Percentiles rank a stretch among this genome's conserved stretches.
Evolutionary conservation across 2,888 invertebrate species (phyloP).

Genomic region (Mesorhabditis spiculigera): DNA sequence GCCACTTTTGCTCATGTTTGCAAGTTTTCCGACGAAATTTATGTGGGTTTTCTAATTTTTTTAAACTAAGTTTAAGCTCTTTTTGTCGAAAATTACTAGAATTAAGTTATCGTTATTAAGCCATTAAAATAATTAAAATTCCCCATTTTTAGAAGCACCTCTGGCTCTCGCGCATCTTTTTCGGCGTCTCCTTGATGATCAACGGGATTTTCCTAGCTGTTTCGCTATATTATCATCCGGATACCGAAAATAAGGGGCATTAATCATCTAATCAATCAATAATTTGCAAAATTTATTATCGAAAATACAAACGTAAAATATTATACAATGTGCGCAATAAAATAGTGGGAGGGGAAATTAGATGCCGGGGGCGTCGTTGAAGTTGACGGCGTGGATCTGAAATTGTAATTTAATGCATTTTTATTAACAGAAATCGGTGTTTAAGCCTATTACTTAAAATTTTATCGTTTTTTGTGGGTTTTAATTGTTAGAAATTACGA

Average conservation of each 20-base stretch:
- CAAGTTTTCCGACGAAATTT: not conserved
- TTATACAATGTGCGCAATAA: not conserved
- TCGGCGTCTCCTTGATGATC: not conserved
- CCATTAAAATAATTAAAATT: not conserved
- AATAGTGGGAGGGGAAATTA: conserved; percentile 14
- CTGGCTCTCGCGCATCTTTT: not conserved
- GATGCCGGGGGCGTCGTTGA: conserved; percentile 49
- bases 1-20: not conserved
- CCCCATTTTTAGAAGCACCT: not conserved
- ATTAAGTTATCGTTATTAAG: no score
- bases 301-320: not conserved
- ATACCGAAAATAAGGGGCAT: no score
- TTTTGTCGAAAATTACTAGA: not conserved
- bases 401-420: conserved; percentile 8
- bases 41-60: not conserved
- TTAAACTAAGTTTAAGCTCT: not conserved
- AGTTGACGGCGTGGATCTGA: conserved; percentile 54
- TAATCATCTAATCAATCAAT: no score
- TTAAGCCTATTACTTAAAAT: no score
- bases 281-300: not conserved
- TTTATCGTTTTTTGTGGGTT: no score
- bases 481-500: not conserved
- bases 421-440: no score
- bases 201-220: not conserved
- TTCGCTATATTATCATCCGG: not conserved